phyloP scores from a whole-genome alignment of 2,113 vertebrate species.

The Casuarius casuarius region DNA sequence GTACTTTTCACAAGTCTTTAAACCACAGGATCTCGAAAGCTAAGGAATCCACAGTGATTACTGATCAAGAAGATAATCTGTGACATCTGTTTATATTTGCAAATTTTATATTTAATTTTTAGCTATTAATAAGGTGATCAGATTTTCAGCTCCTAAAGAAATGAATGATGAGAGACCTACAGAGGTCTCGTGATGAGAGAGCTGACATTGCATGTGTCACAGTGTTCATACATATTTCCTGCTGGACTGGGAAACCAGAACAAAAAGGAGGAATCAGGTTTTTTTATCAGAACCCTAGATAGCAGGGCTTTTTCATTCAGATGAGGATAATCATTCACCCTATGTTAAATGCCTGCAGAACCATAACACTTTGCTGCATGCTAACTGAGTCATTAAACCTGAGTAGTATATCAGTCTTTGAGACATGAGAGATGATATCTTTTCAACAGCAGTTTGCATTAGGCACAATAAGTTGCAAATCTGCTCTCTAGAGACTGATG shows the following conservation, averaged over 20 bases:
- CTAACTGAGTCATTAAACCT: not conserved
- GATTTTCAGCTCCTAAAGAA: not conserved
- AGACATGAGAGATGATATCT: not conserved
- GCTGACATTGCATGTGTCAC: no score
- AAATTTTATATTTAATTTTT: not conserved
- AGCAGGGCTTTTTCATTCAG: not conserved
- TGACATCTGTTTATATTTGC: not conserved
- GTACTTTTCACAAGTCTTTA: not conserved
- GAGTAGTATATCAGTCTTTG: not conserved
- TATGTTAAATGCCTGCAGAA: not conserved
- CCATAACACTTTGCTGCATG: not conserved
- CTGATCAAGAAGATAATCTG: not conserved
- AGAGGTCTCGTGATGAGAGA: not conserved
- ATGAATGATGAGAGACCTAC: not conserved
- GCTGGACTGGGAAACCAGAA: not conserved
- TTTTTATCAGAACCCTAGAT: not conserved
- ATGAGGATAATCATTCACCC: not conserved
- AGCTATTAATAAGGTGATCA: not conserved
- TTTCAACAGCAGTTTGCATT: not conserved
- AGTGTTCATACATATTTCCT: not conserved
- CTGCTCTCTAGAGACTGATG: not conserved
- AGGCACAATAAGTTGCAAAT: not conserved
- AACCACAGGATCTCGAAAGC: not conserved
- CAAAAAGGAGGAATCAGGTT: not conserved
- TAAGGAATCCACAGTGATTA: not conserved